Percentiles rank a stretch among this genome's conserved stretches.
These are phyloP conservation scores for Drosophila rufa DNA, from an alignment of 1,140 invertebrate genomes.

Conservation along the genomic window DNA sequence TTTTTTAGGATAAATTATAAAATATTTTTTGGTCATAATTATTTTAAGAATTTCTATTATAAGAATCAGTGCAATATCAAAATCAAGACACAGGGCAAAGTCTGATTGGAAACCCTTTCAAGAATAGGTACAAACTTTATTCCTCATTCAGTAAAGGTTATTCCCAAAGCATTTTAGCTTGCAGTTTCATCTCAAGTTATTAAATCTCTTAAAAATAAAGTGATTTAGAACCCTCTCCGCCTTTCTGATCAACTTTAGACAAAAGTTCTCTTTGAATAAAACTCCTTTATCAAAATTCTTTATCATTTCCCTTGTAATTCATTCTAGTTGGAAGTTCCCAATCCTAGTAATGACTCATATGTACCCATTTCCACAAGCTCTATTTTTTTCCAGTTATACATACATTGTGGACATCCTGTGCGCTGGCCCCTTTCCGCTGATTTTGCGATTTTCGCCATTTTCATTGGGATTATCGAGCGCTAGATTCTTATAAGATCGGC, in stretches of 20 bases:
- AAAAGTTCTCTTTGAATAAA: no score
- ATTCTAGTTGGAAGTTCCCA: background rate
- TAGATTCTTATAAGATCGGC: slow-evolving; percentile 44
- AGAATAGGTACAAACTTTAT: background rate
- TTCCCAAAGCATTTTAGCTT: background rate
- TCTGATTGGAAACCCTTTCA: background rate
- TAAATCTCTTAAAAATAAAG: no score
- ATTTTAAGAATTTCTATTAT: no score
- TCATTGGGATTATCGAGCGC: slow-evolving; percentile 1
- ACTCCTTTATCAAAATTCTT: background rate
- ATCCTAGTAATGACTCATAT: background rate
- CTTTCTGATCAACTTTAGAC: no score
- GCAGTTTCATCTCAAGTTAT: no score
- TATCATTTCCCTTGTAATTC: background rate
- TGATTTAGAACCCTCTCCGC: no score
- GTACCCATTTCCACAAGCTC: background rate
- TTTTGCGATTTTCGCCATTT: slow-evolving; percentile 39
- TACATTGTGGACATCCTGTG: slow-evolving; percentile 47
- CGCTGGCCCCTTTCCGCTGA: slow-evolving; percentile 14
- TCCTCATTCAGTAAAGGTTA: no score
- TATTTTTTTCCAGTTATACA: slow-evolving; percentile 14
- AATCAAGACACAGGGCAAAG: background rate
- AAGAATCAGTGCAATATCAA: no score
- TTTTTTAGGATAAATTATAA: no score
- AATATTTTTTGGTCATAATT: no score